Base-by-base conservation (phyloP, 1,140 invertebrate species). In the Doryteuthis pealeii region DNA sequence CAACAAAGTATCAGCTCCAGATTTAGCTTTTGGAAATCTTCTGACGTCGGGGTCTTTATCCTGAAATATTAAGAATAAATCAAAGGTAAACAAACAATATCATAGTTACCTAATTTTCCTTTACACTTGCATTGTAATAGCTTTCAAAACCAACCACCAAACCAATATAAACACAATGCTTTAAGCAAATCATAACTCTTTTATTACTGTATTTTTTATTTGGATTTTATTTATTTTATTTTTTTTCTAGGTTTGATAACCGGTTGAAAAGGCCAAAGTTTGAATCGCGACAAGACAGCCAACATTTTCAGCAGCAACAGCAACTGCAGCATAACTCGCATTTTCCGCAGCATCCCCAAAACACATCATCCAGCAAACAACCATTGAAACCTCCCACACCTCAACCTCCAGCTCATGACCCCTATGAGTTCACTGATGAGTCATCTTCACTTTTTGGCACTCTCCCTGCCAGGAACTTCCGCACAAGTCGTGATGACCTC, bases 351-450 rank as follows among this genome's bases (percentile, higher is more conserved):
- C 54, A 66, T 26, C 32, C 32, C 10, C 30, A 68, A 26, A 28
- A 32, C 8, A 5, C 33, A n/a, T 68, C 66, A 33, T 68, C 66
- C 28, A 26, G 6, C 66, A 68, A 32, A 30, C n/a, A 68, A 30
- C 66, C 66, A 66, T 66, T 68, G 49, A 79, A 79, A 65, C 65
- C 78, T 8, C 35, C 72, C 45, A 79, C 80, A 35, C 81, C 81
- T 14, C 78, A 79, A 28, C 79, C 82, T n/a, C 80, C 82, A 32
- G 74, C 75, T 4, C 80, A 81, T 26, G 86, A 87, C 75, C 85
- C 85, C 2, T 87, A 87, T 68, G 85, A 85, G 49, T 87, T 87
- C 76, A 83, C 82, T 32, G 85, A 87, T 54, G 86, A 87, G 54
- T 80, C 81, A n/a, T 86, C 84, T 14, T 81, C 81, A 28, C 83